Percentiles rank a stretch among this genome's conserved stretches.
These are phyloP conservation scores for Pseudochaenichthys georgianus DNA, from an alignment of 2,797 vertebrate species.

Conservation along the genomic window DNA sequence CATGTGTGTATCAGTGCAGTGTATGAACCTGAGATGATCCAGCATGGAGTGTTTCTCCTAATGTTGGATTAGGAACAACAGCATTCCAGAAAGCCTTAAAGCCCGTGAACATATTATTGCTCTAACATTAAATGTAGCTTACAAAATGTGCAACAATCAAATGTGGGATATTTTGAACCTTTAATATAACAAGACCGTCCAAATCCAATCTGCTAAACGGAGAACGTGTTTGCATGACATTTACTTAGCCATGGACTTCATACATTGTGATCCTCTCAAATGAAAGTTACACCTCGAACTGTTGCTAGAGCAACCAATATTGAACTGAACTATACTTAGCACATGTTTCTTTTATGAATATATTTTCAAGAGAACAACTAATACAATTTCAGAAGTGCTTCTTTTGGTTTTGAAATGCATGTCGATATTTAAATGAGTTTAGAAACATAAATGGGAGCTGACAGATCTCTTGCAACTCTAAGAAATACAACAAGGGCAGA, in stretches of 20 bases:
- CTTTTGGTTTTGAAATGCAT: conserved; percentile 1
- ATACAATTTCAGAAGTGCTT: neutral
- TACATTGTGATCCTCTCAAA: neutral
- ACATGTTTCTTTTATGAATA: neutral
- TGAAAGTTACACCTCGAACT: neutral
- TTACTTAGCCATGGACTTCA: neutral
- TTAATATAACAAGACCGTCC: neutral
- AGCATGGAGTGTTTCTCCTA: neutral
- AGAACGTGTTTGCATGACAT: neutral
- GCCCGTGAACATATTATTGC: neutral
- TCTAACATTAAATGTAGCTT: neutral
- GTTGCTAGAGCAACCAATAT: neutral
- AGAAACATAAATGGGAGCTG: conserved; percentile 1
- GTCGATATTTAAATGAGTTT: neutral
- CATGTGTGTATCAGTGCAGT: conserved; percentile 1
- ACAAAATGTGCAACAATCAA: neutral
- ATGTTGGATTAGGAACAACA: neutral
- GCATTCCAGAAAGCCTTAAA: neutral
- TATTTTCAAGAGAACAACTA: neutral
- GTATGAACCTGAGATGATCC: conserved; percentile 5
- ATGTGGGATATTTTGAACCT: neutral
- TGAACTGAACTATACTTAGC: neutral
- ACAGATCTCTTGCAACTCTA: conserved; percentile 1
- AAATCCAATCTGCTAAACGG: neutral
- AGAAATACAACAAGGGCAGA: neutral